Conservation (phyloP, 2,797 vertebrate genomes). For the Pantherophis vulpinus region DNA sequence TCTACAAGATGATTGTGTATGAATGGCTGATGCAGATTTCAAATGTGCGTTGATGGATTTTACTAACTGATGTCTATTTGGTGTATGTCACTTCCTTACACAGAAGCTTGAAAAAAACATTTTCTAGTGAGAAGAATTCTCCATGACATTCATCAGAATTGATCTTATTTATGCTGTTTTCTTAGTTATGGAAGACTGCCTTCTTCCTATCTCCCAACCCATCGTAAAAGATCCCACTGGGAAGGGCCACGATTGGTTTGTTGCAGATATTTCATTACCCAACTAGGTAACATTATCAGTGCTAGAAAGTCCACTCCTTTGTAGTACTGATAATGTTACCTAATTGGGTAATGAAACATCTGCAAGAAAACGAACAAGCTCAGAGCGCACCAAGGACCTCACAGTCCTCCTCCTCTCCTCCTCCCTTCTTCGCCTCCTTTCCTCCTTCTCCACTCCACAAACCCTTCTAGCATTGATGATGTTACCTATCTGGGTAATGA, state of each 20-base stretch:
- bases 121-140: neutral
- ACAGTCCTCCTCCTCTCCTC: neutral
- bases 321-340: neutral
- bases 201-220: neutral
- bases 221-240: neutral
- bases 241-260: neutral
- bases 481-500: neutral
- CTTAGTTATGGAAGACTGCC: neutral
- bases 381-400: neutral
- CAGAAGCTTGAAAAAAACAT: neutral
- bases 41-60: neutral
- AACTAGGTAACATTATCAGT: neutral
- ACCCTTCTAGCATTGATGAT: neutral
- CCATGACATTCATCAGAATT: neutral
- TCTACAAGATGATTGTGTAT: too few species aligned
- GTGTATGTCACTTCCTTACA: neutral
- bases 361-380: neutral
- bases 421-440: neutral
- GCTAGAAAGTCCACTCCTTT: neutral
- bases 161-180: neutral
- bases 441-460: too few species aligned
- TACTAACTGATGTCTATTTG: neutral
- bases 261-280: neutral
- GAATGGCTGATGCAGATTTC: neutral
- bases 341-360: neutral